Evolutionary conservation across 2,113 vertebrate species (phyloP).

Genomic region (Taurulus bubalis): DNA sequence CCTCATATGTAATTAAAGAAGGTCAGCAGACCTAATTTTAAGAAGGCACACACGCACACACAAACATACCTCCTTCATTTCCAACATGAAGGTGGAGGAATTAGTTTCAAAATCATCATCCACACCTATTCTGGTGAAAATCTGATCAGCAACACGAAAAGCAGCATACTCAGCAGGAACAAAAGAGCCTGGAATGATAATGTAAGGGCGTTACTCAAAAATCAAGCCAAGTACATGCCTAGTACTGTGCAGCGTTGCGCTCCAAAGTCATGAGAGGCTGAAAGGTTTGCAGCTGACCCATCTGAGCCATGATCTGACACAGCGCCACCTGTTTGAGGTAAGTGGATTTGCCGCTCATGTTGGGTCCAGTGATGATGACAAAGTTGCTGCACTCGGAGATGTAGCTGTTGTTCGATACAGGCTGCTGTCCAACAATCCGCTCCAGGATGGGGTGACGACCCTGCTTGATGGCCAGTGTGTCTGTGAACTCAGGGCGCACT

Average conservation of each 20-base stretch:
- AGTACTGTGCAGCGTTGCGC: neutral
- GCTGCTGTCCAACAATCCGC: constrained; percentile 90
- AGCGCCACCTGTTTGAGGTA: constrained; percentile 97
- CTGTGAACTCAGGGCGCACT: constrained; percentile 98
- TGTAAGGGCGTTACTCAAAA: neutral
- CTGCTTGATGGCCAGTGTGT: constrained; percentile 95
- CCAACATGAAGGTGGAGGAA: constrained; percentile 96
- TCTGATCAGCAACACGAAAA: constrained; percentile 92
- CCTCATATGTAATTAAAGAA: neutral
- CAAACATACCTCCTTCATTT: constrained; percentile 92
- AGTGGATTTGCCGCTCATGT: constrained; percentile 99
- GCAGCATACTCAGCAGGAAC: constrained; percentile 95
- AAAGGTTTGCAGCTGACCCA: constrained; percentile 84
- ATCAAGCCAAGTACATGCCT: neutral
- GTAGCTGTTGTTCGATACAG: constrained; percentile 92
- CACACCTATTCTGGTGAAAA: constrained; percentile 97
- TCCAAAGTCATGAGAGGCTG: neutral
- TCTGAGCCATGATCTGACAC: constrained; percentile 98
- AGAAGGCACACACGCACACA: neutral
- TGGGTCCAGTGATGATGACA: constrained; percentile 94
- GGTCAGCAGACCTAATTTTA: neutral
- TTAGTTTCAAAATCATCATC: constrained; percentile 98
- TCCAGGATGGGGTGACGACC: constrained; percentile 97
- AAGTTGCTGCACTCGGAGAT: constrained; percentile 95
- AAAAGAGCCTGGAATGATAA: constrained; percentile 88